Conservation (phyloP, 1,140 invertebrate genomes). For the Drosophila repleta region DNA sequence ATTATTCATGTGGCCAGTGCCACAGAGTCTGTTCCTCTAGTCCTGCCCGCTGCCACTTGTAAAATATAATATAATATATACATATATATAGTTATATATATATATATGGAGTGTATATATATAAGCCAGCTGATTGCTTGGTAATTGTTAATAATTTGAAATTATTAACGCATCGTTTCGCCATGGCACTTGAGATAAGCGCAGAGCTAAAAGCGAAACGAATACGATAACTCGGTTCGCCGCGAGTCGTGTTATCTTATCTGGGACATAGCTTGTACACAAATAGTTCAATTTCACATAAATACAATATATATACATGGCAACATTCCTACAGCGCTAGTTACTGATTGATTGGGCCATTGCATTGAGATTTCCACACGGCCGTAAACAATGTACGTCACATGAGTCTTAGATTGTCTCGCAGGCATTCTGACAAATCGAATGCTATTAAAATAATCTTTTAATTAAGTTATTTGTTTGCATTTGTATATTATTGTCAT, state of each 20-base stretch:
- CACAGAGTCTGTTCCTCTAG: not conserved
- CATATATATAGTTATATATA: not conserved
- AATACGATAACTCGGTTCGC: not conserved
- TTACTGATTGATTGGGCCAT: not conserved
- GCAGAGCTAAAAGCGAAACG: not conserved
- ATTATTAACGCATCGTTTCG: constrained; percentile 5
- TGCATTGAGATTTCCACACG: too few relatives aligned
- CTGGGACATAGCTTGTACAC: not conserved
- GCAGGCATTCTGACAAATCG: too few relatives aligned
- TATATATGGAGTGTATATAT: not conserved
- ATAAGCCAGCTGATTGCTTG: constrained; percentile 1
- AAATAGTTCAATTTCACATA: constrained; percentile 1
- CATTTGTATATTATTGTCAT: too few relatives aligned
- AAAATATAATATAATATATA: not conserved
- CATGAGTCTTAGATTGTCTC: too few relatives aligned
- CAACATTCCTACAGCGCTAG: not conserved
- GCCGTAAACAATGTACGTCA: too few relatives aligned
- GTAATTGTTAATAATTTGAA: constrained; percentile 6
- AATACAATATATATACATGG: constrained; percentile 1
- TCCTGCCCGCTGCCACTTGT: not conserved
- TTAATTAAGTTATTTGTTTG: too few relatives aligned
- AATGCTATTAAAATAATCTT: too few relatives aligned
- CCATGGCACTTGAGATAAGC: not conserved
- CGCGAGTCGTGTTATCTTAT: not conserved
- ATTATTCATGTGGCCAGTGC: constrained; percentile 2